Percentiles rank a stretch among this genome's conserved stretches.
These are phyloP conservation scores for Ophiothrix spiculata DNA, from an alignment of 35 echinoderm and acorn worm genomes.

Conservation along the genomic window DNA sequence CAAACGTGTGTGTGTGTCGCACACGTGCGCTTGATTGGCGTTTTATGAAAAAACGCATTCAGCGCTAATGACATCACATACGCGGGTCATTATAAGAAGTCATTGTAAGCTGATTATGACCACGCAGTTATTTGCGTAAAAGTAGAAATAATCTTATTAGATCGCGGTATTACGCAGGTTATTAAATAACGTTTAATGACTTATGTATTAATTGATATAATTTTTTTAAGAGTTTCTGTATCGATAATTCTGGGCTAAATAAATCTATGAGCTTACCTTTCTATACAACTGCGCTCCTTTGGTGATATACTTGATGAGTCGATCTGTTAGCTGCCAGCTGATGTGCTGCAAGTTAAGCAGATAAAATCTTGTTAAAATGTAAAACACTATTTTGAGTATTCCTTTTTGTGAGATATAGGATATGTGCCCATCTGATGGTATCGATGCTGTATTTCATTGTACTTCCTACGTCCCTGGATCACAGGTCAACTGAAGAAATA, in stretches of 20 bases:
- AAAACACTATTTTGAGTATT: neutral
- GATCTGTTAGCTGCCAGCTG: slow-evolving; percentile 45
- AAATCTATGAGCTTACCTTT: slow-evolving; percentile 32
- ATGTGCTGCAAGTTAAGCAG: slow-evolving; percentile 26
- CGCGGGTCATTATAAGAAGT: too few relatives aligned
- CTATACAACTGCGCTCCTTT: slow-evolving; percentile 59
- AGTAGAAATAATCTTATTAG: too few relatives aligned
- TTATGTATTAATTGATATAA: neutral
- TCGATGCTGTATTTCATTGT: neutral
- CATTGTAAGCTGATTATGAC: too few relatives aligned
- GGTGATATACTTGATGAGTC: slow-evolving; percentile 29
- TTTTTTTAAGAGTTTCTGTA: too few relatives aligned
- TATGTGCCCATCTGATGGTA: neutral
- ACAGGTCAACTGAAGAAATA: too few relatives aligned
- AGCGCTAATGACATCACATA: too few relatives aligned
- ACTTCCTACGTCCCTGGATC: neutral
- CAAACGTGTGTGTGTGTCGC: too few relatives aligned
- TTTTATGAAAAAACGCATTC: too few relatives aligned
- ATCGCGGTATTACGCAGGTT: too few relatives aligned
- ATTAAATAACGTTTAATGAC: neutral
- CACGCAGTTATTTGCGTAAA: too few relatives aligned
- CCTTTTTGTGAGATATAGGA: neutral
- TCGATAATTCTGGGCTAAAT: neutral
- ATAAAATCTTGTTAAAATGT: neutral
- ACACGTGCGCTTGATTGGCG: too few relatives aligned